Percentiles rank a stretch among this genome's conserved stretches.
Evolutionary conservation across 2,888 invertebrate genomes (phyloP).

Genomic region (Pyrrhosoma nymphula): DNA sequence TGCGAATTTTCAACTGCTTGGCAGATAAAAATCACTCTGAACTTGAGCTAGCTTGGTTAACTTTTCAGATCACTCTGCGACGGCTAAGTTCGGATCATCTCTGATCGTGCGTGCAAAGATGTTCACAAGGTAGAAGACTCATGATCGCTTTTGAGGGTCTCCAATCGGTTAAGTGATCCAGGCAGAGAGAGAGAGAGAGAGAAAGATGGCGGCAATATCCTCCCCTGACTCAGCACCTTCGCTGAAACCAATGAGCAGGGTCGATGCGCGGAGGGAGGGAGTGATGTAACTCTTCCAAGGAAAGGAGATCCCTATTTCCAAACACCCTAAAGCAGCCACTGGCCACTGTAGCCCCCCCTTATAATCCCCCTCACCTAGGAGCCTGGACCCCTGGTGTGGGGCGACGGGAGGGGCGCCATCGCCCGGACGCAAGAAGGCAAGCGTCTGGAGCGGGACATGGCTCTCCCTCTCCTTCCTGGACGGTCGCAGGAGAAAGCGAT

Average conservation of each 20-base stretch:
- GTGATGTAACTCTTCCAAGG: neutral
- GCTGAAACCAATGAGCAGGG: neutral
- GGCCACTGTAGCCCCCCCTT: neutral
- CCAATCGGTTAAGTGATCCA: neutral
- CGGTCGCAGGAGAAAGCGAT: conserved; percentile 34
- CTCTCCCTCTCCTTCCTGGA: neutral
- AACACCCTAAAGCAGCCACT: no score
- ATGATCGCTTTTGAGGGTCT: neutral
- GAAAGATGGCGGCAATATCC: neutral
- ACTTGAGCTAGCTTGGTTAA: no score
- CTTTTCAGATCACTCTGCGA: no score
- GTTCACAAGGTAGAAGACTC: neutral
- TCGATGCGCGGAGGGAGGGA: neutral
- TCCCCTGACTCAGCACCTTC: neutral
- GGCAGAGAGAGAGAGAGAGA: neutral
- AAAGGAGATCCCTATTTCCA: neutral
- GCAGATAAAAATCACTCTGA: no score
- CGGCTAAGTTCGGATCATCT: no score
- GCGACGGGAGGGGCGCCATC: neutral
- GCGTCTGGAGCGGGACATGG: neutral
- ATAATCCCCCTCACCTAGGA: neutral
- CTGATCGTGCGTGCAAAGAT: no score
- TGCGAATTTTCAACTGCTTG: no score
- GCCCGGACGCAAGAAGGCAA: neutral
- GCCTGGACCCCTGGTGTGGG: neutral